Conservation (phyloP, 2,888 invertebrate species). For the Tortricodes alternella region DNA sequence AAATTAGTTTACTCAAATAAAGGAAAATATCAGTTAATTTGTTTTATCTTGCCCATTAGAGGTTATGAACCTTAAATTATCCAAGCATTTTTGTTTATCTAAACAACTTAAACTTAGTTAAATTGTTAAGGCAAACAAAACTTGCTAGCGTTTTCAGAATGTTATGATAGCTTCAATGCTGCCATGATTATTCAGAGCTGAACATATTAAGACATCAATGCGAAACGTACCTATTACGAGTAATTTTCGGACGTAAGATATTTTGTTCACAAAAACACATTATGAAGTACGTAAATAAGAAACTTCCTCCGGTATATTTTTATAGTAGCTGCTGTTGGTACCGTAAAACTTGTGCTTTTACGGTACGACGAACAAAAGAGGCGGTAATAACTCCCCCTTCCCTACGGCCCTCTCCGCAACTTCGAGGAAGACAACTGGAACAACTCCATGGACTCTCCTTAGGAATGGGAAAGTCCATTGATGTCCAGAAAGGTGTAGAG, state of each 20-base stretch:
- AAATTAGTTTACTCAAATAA: neutral
- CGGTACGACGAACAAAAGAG: constrained; percentile 64
- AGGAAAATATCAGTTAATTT: neutral
- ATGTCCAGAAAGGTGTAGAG: constrained; percentile 65
- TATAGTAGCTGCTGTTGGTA: constrained; percentile 38
- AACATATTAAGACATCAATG: neutral
- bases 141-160: no score
- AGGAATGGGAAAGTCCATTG: constrained; percentile 61
- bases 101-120: no score
- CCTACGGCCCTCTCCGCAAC: constrained; percentile 41
- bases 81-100: no score
- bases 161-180: no score
- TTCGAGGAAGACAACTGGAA: constrained; percentile 58
- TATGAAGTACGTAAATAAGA: constrained; percentile 29
- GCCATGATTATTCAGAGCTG: neutral
- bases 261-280: constrained; percentile 20
- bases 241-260: neutral
- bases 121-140: no score
- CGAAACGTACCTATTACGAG: no score
- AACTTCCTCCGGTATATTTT: constrained; percentile 28
- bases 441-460: constrained; percentile 58
- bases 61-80: no score
- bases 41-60: neutral
- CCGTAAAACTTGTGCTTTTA: constrained; percentile 68
- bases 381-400: constrained; percentile 64